phyloP scores from a whole-genome alignment of 2,113 vertebrate genomes.

The Furnarius figulus region DNA sequence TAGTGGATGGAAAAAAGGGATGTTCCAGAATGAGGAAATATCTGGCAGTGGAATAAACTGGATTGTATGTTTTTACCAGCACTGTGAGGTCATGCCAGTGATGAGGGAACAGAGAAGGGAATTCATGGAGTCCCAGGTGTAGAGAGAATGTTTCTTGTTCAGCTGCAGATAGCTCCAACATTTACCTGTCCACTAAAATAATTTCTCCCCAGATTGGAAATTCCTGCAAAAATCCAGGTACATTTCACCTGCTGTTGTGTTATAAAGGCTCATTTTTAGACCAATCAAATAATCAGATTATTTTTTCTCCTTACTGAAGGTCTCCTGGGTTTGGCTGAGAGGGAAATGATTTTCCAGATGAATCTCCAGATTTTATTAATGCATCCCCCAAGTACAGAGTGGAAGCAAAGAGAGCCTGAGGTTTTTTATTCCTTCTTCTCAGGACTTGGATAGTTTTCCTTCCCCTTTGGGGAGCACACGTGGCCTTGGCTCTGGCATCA shows the following conservation, averaged over 20 bases:
- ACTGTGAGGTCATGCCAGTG: not conserved
- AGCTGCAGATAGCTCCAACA: not conserved
- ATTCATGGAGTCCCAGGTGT: not conserved
- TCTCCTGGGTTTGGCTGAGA: not conserved
- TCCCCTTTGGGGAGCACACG: fast-evolving
- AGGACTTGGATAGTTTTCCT: not conserved
- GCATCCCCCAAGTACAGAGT: not conserved
- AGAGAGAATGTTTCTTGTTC: not conserved
- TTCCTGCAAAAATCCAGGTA: not conserved
- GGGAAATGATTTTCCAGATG: not conserved
- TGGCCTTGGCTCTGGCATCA: not conserved
- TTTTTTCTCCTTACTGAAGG: not conserved
- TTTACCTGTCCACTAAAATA: not conserved
- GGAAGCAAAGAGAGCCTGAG: not conserved
- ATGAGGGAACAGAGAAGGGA: not conserved
- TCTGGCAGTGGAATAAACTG: not conserved
- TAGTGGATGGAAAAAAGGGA: not conserved
- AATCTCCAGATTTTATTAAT: not conserved
- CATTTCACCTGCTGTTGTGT: not conserved
- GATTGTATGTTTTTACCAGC: not conserved
- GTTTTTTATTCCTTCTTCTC: not conserved
- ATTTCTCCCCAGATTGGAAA: not conserved
- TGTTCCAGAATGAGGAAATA: not conserved
- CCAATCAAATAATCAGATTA: not conserved
- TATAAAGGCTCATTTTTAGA: not conserved